Base-by-base conservation (phyloP, 2,797 vertebrate species). In the Nyctalus aviator region DNA sequence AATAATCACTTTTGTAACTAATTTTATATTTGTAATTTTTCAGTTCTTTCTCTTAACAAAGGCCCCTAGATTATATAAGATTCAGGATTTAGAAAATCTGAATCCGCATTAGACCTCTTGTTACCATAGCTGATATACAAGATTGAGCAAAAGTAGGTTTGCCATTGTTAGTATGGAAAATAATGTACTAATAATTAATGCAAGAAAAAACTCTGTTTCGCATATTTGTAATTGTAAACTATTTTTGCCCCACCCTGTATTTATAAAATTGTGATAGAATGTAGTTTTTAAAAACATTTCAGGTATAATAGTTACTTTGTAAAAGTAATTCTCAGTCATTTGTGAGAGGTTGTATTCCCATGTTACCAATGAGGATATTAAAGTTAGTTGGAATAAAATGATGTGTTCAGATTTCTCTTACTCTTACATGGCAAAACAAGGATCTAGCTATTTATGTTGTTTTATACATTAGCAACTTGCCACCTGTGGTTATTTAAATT, bases 1-100 rank as follows among this genome's bases (percentile, higher is more conserved):
- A 72, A 72, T 46, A 68, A 0, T 88, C 12, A n/a, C 62, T 81
- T 94, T 90, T 72, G n/a, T 85, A 41, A 50, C 37, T 93, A n/a
- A 50, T 87, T 91, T 94, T 88, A 8, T 71, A 15, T 82, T 90
- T 79, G 25, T 72, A 79, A 79, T 55, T 93, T 93, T 88, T 87
- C 4, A 89, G 7, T 82, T 85, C 25, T 44, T 71, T 89, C 95
- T 92, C 50, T 53, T 68, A 87, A 57, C 20, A 66, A 17, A 84
- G 53, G 37, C 6, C 10, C 23, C 32, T 27, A 93, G 53, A 44
- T 86, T 89, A 27, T 95, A 0, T 85, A 59, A 73, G 46, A 68
- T 64, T 91, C 23, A 93, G 50, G 35, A 32, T 8, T 83, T 20
- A n/a, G 23, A 86, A 89, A 93, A 92, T 50, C 44, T 83, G 37